phyloP scores from a whole-genome alignment of 2,113 vertebrate species.

The Hypomesus transpacificus region DNA sequence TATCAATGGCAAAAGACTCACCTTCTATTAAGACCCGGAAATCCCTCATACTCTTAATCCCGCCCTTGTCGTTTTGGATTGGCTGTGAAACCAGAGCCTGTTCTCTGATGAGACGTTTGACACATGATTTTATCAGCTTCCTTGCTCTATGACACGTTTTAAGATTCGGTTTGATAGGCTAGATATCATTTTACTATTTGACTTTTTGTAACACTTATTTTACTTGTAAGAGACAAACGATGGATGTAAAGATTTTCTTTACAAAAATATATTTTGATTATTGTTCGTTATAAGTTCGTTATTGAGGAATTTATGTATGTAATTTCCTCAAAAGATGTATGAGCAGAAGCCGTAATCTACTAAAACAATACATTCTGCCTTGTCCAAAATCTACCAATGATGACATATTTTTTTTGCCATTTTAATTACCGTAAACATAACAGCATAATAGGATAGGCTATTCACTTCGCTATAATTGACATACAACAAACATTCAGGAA shows the following conservation, averaged over 20 bases:
- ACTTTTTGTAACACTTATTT: too few relatives aligned
- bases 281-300: background rate
- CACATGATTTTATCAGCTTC: too few relatives aligned
- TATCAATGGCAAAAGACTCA: conserved; percentile 50
- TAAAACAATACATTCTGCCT: too few relatives aligned
- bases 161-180: too few relatives aligned
- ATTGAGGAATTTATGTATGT: background rate
- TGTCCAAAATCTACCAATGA: background rate
- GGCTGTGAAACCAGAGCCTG: background rate
- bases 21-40: conserved; percentile 73
- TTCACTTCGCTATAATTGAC: too few relatives aligned
- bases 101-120: too few relatives aligned
- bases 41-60: conserved; percentile 50
- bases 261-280: conserved; percentile 1
- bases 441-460: conserved; percentile 18
- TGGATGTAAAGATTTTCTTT: too few relatives aligned
- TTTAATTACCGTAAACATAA: conserved; percentile 12
- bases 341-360: too few relatives aligned
- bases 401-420: conserved; percentile 19
- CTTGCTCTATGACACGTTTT: too few relatives aligned
- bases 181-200: too few relatives aligned
- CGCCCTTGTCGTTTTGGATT: conserved; percentile 36
- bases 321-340: too few relatives aligned
- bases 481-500: conserved; percentile 41
- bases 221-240: too few relatives aligned